Base-by-base conservation (phyloP, 1,140 invertebrate species). In the Nautilus pompilius region DNA sequence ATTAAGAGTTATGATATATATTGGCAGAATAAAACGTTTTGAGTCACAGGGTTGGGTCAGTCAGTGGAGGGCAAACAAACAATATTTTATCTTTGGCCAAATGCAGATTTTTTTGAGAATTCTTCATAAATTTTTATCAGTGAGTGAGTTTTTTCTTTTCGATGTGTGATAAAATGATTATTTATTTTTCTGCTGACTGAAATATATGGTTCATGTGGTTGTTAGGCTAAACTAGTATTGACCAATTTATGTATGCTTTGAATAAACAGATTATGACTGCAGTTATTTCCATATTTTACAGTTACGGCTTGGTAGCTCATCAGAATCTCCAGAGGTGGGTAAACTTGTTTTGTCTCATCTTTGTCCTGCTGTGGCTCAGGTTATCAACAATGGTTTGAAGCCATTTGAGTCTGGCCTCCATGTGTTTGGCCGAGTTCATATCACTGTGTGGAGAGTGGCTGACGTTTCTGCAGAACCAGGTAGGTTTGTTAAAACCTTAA, bases 391-490 rank as follows among this genome's bases (percentile, higher is more conserved):
- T 79, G 92, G 92, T 2, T 84, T 95, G 8, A 90, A 91, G 77
- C 88, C 91, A 22, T 87, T 85, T 68, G 86, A 94, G 24, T 89
- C 91, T 71, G 93, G 92, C 0, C 88, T 92, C 30, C 77, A 79
- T 48, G 65, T 79, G 49, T 95, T 95, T 80, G 93, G 92, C 34
- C 88, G 90, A 29, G 90, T 93, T 33, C 87, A 89, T 57, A 93
- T 95, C 75, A 93, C 91, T 13, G 91, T 93, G 46, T 95, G 93
- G 93, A 90, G 92, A 83, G 80, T 87, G 87, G 89, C 93, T 6
- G 92, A 94, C 83, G 90, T 90, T 41, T 92, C 91, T n/a, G 89
- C 91, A 22, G 91, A 93, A 80, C 90, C 92, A 85, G 90, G 90
- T 86, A 68, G 71, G 58, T 57, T n/a, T n/a, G n/a, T n/a, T n/a